Evolutionary conservation across 2,888 invertebrate species (phyloP), one percentile per base, ranked within the genome.

Genomic region (Cerastis rubricosa): DNA sequence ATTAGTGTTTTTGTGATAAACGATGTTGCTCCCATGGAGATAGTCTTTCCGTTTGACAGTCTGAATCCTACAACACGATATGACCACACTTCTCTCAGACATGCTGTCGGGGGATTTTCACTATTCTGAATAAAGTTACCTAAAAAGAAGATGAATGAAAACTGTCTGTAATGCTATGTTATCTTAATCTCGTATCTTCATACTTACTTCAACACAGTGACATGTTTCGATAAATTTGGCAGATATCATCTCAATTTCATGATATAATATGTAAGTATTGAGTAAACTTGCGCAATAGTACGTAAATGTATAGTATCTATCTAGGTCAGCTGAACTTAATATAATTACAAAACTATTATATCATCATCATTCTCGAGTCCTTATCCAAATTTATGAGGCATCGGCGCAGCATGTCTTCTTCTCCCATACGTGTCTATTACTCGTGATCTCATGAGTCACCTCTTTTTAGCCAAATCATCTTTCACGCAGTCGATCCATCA

Each of bases 61-160:
- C 25, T 57, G n/a, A 14, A 3, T 14, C 1, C 35, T 3, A 35
- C 35, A 1, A 35, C 35, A 35, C 35, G 35, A 35, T 35, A 47
- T 47, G 47, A 51, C 47, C 47, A 47, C 11, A n/a, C 22, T 51
- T 51, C 25, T 0, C 14, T 25, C 14, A 17, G 25, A 57, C 25
- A 57, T 25, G 25, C 7, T 57, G 17, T 14, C 25, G 57, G 25
- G 8, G 17, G 17, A 29, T 29, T 29, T 29, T 29, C 8, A 59
- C 17, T 25, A 35, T 22, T 59, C 19, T n/a, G 19, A 72, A 54
- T 54, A 17, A 22, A 17, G 0, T 12, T 71, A 25, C 11, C 22
- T 6, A 12, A 19, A 70, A 54, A 45, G 11, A 14, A 29, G 19
- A 57, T 78, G 71, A 78, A 59, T 67, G 57, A 64, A 57, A 71